phyloP scores from a whole-genome alignment of 2,888 invertebrate species.

The Smittia aterrima region DNA sequence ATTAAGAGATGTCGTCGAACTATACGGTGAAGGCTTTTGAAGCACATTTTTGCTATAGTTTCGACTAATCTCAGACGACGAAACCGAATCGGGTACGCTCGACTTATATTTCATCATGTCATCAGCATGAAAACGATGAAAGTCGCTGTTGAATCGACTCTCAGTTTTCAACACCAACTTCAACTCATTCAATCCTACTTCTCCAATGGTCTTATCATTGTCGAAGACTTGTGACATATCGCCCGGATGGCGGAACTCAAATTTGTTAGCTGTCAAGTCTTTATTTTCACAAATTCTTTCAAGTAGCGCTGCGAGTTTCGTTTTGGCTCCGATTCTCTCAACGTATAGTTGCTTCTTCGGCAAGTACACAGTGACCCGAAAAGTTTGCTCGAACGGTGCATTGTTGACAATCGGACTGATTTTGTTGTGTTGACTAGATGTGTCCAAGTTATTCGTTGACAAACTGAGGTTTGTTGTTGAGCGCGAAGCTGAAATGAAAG shows the following conservation, averaged over 20 bases:
- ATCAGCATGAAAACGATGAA: conserved; percentile 51
- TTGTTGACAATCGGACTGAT: conserved; percentile 49
- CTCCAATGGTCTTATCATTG: conserved; percentile 52
- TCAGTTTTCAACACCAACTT: conserved; percentile 46
- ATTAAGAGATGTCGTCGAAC: conserved; percentile 54
- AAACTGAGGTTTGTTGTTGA: conserved; percentile 43
- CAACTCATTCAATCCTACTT: conserved; percentile 54
- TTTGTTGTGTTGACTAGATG: conserved; percentile 54
- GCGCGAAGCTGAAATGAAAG: conserved; percentile 42
- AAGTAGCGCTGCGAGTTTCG: conserved; percentile 66
- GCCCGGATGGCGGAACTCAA: conserved; percentile 75
- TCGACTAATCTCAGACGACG: conserved; percentile 53
- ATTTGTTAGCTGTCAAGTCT: conserved; percentile 68
- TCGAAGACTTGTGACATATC: conserved; percentile 54
- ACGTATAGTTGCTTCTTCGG: conserved; percentile 79
- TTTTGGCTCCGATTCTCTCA: conserved; percentile 68
- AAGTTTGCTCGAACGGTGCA: conserved; percentile 55
- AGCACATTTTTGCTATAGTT: conserved; percentile 40
- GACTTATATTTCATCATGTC: conserved; percentile 50
- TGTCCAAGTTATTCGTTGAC: conserved; percentile 50
- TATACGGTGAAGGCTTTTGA: conserved; percentile 54
- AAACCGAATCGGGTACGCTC: conserved; percentile 49
- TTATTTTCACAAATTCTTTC: conserved; percentile 73
- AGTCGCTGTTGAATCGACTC: conserved; percentile 36
- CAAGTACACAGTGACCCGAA: conserved; percentile 63